Percentiles rank a stretch among this genome's conserved stretches.
Evolutionary conservation across 2,888 invertebrate species (phyloP).

Genomic region (Andrena flavipes): DNA sequence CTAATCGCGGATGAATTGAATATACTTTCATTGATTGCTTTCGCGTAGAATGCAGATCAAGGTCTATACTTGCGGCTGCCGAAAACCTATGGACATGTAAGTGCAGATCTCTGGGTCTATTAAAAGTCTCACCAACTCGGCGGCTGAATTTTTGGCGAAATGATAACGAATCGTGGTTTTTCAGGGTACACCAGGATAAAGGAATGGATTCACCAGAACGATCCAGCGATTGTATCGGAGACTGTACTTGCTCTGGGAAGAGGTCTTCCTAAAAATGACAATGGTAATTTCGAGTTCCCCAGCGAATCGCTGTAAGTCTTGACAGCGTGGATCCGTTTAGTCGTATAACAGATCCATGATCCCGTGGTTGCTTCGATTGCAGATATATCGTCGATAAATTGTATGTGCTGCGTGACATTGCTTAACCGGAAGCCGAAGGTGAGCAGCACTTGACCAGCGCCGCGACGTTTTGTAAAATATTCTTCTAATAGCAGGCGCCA

Average conservation of each 20-base stretch:
- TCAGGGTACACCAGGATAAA: constrained; percentile 35
- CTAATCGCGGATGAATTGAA: not conserved
- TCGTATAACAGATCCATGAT: constrained; percentile 20
- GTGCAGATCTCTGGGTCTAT: constrained; percentile 6
- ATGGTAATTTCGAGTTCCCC: constrained; percentile 65
- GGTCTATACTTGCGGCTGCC: constrained; percentile 69
- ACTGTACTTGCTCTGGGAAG: constrained; percentile 31
- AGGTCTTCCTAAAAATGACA: constrained; percentile 45
- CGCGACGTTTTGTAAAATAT: not conserved
- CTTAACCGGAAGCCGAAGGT: constrained; percentile 39
- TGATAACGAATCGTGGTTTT: not conserved
- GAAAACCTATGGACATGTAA: constrained; percentile 53
- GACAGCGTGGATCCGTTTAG: constrained; percentile 14
- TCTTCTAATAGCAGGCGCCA: not conserved
- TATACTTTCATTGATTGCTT: not conserved
- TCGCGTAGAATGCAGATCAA: constrained; percentile 45
- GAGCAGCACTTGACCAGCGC: not conserved
- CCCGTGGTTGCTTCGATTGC: constrained; percentile 29
- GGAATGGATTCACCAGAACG: constrained; percentile 26
- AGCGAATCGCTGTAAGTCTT: constrained; percentile 65
- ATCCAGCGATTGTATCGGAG: constrained; percentile 28
- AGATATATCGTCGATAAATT: constrained; percentile 38
- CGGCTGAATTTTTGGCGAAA: too few relatives aligned
- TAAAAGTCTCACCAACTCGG: not conserved
- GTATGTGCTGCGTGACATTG: constrained; percentile 10